Conservation (phyloP, 2,113 vertebrate genomes). For the Cavia aperea region DNA sequence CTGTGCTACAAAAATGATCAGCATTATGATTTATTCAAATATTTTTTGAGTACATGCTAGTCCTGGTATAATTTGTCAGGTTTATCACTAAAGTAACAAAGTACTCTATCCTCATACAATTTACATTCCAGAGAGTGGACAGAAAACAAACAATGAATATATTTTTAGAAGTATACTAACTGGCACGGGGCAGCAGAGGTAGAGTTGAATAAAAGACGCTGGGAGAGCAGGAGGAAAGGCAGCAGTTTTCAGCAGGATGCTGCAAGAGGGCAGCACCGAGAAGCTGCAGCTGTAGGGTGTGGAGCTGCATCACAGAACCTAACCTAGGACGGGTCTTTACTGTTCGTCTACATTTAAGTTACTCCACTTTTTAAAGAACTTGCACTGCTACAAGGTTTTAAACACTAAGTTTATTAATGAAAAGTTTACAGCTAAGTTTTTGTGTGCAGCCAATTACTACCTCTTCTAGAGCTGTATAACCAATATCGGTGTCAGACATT, state of each 20-base stretch:
- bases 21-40: background rate
- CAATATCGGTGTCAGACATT: background rate
- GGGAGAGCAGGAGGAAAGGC: accelerated
- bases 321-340: background rate
- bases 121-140: background rate
- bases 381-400: background rate
- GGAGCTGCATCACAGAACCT: background rate
- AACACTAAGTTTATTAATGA: constrained; percentile 49
- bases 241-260: background rate
- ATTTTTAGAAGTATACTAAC: background rate
- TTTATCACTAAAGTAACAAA: background rate
- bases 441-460: background rate
- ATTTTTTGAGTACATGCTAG: background rate
- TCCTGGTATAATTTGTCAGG: background rate
- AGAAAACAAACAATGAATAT: background rate
- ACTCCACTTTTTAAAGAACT: background rate
- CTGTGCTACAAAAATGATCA: background rate
- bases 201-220: background rate
- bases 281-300: background rate
- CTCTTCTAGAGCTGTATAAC: background rate
- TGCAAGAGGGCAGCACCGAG: accelerated
- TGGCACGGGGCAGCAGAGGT: accelerated
- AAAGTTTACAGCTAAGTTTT: constrained; percentile 16
- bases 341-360: constrained; percentile 1
- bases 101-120: background rate